phyloP scores from a whole-genome alignment of 2,113 vertebrate genomes.

The Atrichornis clamosus region DNA sequence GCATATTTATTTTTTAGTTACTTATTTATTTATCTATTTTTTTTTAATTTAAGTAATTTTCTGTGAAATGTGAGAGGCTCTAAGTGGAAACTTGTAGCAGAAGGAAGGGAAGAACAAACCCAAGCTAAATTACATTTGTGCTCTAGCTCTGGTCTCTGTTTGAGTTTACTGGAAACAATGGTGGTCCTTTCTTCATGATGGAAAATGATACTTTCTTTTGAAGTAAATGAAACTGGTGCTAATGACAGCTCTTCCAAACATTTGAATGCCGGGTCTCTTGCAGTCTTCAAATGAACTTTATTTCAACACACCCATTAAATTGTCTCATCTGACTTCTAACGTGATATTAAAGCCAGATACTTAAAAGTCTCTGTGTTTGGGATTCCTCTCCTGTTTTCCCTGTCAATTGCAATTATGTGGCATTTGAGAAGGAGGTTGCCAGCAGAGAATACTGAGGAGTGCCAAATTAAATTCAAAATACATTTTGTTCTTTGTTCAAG shows the following conservation, averaged over 20 bases:
- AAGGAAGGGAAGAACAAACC: neutral
- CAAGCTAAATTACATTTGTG: rapidly evolving
- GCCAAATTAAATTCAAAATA: slow-evolving; percentile 49
- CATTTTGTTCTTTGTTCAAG: slow-evolving; percentile 14
- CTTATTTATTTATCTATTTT: neutral
- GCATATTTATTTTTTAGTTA: neutral
- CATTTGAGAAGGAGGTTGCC: slow-evolving; percentile 11
- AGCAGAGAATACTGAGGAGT: slow-evolving; percentile 5
- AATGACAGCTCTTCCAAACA: neutral
- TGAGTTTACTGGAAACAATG: neutral
- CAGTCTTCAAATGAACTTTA: neutral
- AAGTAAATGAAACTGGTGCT: neutral
- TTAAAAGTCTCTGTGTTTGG: neutral
- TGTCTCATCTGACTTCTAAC: neutral
- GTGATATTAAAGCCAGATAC: neutral
- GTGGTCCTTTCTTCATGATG: neutral
- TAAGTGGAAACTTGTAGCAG: neutral
- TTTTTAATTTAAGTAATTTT: neutral
- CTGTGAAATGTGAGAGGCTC: neutral
- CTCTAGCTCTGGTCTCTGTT: neutral
- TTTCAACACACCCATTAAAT: neutral
- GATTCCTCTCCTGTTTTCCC: slow-evolving; percentile 8
- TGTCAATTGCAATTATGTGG: slow-evolving; percentile 8
- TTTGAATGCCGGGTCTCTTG: neutral
- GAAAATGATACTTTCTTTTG: neutral